These are phyloP conservation scores for Actinia tenebrosa DNA, from an alignment of 64 coral and sea anemone species.

Conservation along the genomic window DNA sequence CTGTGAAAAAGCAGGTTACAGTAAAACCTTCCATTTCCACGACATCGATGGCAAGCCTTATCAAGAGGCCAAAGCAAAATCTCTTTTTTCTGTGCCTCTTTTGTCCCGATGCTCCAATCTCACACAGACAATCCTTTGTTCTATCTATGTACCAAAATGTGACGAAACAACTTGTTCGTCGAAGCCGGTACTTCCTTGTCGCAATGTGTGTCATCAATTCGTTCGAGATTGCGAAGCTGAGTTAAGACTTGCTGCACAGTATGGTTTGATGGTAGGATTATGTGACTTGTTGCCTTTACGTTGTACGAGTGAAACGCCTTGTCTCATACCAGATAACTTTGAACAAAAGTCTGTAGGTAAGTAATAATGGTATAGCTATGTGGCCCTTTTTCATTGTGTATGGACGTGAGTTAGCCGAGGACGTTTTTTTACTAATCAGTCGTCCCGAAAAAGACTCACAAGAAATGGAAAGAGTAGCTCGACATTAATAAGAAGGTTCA, in stretches of 20 bases:
- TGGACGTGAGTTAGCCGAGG: no score
- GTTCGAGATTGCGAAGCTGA: constrained; percentile 30
- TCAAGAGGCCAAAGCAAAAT: constrained; percentile 19
- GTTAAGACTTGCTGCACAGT: constrained; percentile 23
- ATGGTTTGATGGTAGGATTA: constrained; percentile 30
- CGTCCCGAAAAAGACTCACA: no score
- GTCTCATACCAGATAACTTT: not conserved
- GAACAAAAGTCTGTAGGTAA: not conserved
- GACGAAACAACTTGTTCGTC: constrained; percentile 13
- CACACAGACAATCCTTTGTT: constrained; percentile 41
- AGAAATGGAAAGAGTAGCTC: no score
- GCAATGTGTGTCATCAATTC: constrained; percentile 37
- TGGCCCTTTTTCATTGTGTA: no score
- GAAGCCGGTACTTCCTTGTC: constrained; percentile 47
- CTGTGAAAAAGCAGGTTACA: constrained; percentile 39
- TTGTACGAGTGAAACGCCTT: not conserved
- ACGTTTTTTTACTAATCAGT: no score
- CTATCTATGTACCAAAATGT: constrained; percentile 46
- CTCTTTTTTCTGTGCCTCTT: not conserved
- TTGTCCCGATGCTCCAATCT: constrained; percentile 30
- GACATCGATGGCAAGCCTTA: constrained; percentile 39
- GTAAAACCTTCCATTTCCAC: constrained; percentile 21
- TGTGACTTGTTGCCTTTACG: constrained; percentile 25
- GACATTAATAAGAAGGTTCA: no score
- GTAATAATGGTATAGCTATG: not conserved